Base-by-base conservation (phyloP, 2,797 vertebrate genomes). In the Lutjanus campechanus region DNA sequence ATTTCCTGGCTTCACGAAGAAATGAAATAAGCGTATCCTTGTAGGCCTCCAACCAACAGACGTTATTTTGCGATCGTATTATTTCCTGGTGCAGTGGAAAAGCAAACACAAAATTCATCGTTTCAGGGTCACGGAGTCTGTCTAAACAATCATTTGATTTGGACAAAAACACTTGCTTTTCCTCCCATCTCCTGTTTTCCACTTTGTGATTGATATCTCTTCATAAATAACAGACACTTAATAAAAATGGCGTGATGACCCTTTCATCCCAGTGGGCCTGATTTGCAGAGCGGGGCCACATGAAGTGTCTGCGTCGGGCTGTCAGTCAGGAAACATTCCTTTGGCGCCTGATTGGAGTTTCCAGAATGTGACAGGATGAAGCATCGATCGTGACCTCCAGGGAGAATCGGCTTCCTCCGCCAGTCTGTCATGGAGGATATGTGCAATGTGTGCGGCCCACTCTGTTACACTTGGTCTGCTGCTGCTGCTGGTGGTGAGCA, bases 271-370 rank as follows among this genome's bases (percentile, higher is more conserved):
- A 41, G 8, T 0, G 44, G 54, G 17, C 44, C 50, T 43, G 20
- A 49, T 55, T 25, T 50, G 61, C 55, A 55, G 11, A 59, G 17
- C 10, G 2, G 8, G 51, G 47, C 46, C 47, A 47, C 53, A 2
- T 17, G 54, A 50, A 59, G 43, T 76, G 46, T 69, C 77, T 47
- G 54, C 60, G 75, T 77, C 22, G 4, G 43, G 59, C 81, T 56
- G 19, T 77, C 70, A 43, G 69, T 75, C 51, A 72, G 64, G 71
- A 84, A 86, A 65, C 11, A 61, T 83, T 86, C 56, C 60, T 79
- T 69, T 75, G 68, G 77, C 53, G 11, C 36, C 60, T 62, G 71
- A 69, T 69, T 71, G 41, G 22, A 87, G 77, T 83, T 91, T 77
- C 50, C 74, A 87, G 17, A 76, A 66, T 66, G 40, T 16, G 46